phyloP scores from a whole-genome alignment of 2,888 invertebrate genomes.

The Pteria penguin region DNA sequence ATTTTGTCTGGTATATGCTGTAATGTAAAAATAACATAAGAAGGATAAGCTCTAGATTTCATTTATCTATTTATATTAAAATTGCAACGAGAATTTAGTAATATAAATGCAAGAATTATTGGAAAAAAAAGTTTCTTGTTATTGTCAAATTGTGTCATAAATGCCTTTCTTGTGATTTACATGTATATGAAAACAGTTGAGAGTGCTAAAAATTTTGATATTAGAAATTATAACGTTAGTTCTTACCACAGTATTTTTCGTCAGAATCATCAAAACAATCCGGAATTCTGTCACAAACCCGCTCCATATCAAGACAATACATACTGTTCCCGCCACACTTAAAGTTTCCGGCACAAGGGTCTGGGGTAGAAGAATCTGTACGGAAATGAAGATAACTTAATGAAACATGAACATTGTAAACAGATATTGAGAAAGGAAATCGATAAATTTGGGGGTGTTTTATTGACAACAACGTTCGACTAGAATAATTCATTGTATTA shows the following conservation, averaged over 20 bases:
- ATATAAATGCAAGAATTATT: too few relatives aligned
- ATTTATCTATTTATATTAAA: too few relatives aligned
- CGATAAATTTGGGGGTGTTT: background rate
- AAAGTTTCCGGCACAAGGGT: constrained; percentile 57
- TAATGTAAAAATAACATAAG: background rate
- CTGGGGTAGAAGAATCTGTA: constrained; percentile 39
- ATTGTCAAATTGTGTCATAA: too few relatives aligned
- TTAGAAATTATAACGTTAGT: background rate
- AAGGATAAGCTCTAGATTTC: too few relatives aligned
- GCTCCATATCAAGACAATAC: constrained; percentile 62
- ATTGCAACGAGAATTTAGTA: too few relatives aligned
- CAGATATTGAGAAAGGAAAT: background rate
- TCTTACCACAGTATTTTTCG: constrained; percentile 79
- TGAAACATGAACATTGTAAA: background rate
- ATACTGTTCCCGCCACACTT: constrained; percentile 61
- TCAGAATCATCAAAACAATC: constrained; percentile 81
- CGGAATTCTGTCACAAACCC: constrained; percentile 79
- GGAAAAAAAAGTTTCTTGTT: too few relatives aligned
- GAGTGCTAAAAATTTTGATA: background rate
- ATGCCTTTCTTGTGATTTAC: too few relatives aligned
- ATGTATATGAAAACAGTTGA: too few relatives aligned
- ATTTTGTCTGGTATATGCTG: background rate
- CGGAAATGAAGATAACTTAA: background rate
- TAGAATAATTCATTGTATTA: too few relatives aligned
- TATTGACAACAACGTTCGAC: background rate